phyloP scores from a whole-genome alignment of 1,140 invertebrate species.

The Diorhabda carinulata region DNA sequence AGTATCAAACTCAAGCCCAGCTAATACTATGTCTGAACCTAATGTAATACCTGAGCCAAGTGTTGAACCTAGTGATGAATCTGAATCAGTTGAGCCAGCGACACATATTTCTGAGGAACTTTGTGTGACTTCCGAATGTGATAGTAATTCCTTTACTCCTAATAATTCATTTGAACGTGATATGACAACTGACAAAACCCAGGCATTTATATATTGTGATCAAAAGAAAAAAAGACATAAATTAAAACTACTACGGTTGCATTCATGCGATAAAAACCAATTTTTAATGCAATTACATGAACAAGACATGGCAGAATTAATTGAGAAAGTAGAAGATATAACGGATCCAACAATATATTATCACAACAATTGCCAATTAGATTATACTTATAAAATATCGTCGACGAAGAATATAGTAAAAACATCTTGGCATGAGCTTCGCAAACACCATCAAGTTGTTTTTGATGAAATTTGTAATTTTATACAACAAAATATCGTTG shows the following conservation, averaged over 20 bases:
- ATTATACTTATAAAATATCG: conserved; percentile 25
- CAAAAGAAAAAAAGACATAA: conserved; percentile 32
- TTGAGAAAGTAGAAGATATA: conserved; percentile 23
- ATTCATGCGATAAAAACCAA: conserved; percentile 17
- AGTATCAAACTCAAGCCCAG: no score
- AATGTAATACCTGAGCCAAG: no score
- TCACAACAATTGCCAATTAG: conserved; percentile 17
- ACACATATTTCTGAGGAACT: conserved; percentile 21
- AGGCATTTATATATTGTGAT: conserved; percentile 19
- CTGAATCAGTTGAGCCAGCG: conserved; percentile 19
- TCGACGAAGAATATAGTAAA: conserved; percentile 20
- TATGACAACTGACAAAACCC: conserved; percentile 9
- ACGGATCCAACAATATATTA: conserved; percentile 19
- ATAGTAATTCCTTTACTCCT: conserved; percentile 10
- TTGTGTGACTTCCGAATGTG: conserved; percentile 10
- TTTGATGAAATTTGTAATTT: conserved; percentile 33
- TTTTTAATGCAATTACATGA: conserved; percentile 20
- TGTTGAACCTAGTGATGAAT: no score
- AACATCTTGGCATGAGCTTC: conserved; percentile 28
- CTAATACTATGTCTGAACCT: no score
- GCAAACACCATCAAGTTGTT: conserved; percentile 28
- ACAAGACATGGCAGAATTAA: conserved; percentile 6
- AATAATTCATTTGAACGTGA: conserved; percentile 18
- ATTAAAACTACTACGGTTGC: conserved; percentile 22
- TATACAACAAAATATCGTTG: conserved; percentile 31